Evolutionary conservation across 2,797 vertebrate genomes (phyloP).

Genomic region (Eutrigla gurnardus): DNA sequence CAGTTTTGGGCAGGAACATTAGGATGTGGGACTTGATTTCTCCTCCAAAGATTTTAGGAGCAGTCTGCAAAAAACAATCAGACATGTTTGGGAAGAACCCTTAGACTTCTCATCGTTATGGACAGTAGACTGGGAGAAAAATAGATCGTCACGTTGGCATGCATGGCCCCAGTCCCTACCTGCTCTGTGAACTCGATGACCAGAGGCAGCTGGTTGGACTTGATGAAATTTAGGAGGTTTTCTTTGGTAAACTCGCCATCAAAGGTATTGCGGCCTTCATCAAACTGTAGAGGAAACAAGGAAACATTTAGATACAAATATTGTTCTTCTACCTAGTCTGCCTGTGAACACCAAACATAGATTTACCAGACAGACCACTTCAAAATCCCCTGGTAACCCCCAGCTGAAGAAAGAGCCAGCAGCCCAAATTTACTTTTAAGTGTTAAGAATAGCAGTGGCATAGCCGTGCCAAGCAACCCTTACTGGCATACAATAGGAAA

Average conservation of each 20-base stretch:
- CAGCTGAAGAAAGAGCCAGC: constrained; percentile 9
- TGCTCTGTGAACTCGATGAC: constrained; percentile 99
- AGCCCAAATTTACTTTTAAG: constrained; percentile 32
- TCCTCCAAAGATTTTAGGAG: constrained; percentile 99
- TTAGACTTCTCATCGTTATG: too few species aligned
- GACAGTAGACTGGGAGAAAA: background rate
- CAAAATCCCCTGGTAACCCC: constrained; percentile 35
- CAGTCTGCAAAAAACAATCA: constrained; percentile 85
- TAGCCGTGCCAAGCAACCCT: constrained; percentile 42
- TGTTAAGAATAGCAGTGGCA: constrained; percentile 67
- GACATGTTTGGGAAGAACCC: background rate
- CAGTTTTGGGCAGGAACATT: constrained; percentile 93
- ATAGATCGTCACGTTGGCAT: background rate
- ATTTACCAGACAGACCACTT: constrained; percentile 55
- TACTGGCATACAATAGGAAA: constrained; percentile 61
- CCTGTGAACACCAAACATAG: constrained; percentile 59
- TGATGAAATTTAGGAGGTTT: constrained; percentile 90
- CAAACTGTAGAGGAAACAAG: constrained; percentile 87
- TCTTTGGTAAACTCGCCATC: constrained; percentile 94
- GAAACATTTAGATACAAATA: constrained; percentile 43
- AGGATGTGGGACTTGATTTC: constrained; percentile 99
- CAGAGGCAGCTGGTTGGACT: constrained; percentile 94
- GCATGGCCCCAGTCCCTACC: constrained; percentile 76
- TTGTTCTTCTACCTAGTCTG: constrained; percentile 41
- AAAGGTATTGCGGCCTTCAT: constrained; percentile 95